Base-by-base conservation (phyloP, 2,888 invertebrate genomes). In the Latrodectus elegans region DNA sequence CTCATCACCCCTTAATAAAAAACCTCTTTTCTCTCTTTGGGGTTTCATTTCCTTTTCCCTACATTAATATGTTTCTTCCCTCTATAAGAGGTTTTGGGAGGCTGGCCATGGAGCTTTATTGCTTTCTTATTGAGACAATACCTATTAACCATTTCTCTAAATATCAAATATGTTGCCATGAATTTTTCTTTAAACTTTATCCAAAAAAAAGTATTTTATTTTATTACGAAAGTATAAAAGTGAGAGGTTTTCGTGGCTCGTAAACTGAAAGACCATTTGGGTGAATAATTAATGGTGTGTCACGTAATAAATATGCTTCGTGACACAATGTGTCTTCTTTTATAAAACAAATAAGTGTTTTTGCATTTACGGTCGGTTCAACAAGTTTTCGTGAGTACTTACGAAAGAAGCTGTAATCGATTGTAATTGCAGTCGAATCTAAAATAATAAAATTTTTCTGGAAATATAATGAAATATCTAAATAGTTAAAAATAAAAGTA, bases 1-100 rank as follows among this genome's bases (percentile, higher is more conserved):
- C 82, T 70, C 75, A 75, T 82, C 82, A 67, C 12, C 14, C 75
- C 82, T 82, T 82, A 74, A 82, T 82, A 82, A 82, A 82, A 82
- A 81, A 81, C 53, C 73, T 65, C 67, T 81, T 74, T 81, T 74
- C 55, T 70, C 67, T 22, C 67, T 82, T 75, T 75, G 68, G 75
- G 67, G 55, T 82, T 82, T 82, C 75, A 82, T 82, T 82, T 82
- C 74, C 75, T 68, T 82, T 78, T 70, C 75, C 55, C 51, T 22
- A 26, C 22, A 64, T 22, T 17, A 38, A 60, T 64, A 26, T 72
- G 55, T 79, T 80, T 81, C 65, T 67, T 15, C 14, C 38, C 9
- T 51, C 65, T 70, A 52, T 11, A 11, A 64, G 79, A 38, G 15
- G 71, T 71, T 81, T 65, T 15, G 67, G n/a, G 77, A 64, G 14